These are phyloP conservation scores for Drosophila quasianomalipes DNA, from an alignment of 2,888 invertebrate species.

Conservation along the genomic window DNA sequence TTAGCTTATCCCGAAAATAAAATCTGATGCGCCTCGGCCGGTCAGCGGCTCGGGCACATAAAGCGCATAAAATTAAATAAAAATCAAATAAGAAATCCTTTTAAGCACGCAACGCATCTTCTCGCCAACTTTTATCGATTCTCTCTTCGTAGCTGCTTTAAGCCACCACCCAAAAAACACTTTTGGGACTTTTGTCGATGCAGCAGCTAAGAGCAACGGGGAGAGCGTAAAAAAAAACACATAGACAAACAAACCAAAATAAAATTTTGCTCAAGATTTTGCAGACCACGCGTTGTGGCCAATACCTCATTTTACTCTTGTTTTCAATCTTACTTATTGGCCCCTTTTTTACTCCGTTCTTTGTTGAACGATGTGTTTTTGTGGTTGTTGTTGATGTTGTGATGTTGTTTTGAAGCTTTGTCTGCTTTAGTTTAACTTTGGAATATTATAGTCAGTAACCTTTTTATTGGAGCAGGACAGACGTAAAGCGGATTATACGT, in stretches of 20 bases:
- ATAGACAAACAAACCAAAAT: slow-evolving; percentile 10
- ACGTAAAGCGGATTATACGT: slow-evolving; percentile 60
- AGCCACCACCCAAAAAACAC: slow-evolving; percentile 23
- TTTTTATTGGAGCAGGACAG: slow-evolving; percentile 41
- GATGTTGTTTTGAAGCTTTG: slow-evolving; percentile 48
- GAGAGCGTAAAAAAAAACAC: slow-evolving; percentile 12
- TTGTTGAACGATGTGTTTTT: slow-evolving; percentile 27
- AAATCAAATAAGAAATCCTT: slow-evolving; percentile 68
- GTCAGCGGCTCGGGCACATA: slow-evolving; percentile 37
- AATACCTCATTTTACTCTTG: slow-evolving; percentile 18
- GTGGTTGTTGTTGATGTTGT: slow-evolving; percentile 45
- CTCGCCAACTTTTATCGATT: slow-evolving; percentile 13
- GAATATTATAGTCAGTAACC: slow-evolving; percentile 47
- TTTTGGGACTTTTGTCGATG: slow-evolving; percentile 46
- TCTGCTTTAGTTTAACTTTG: slow-evolving; percentile 51
- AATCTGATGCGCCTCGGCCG: slow-evolving; percentile 28
- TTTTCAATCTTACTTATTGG: slow-evolving; percentile 7
- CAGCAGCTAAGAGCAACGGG: slow-evolving; percentile 25
- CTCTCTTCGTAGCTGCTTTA: not conserved
- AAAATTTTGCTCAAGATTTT: slow-evolving; percentile 60
- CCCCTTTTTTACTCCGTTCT: not conserved
- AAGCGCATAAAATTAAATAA: slow-evolving; percentile 70
- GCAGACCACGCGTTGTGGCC: slow-evolving; percentile 39
- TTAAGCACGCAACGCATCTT: slow-evolving; percentile 41
- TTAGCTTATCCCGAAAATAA: slow-evolving; percentile 20